A percentile compares a stretch with the other conserved stretches of the same genome.
phyloP scores from a whole-genome alignment of 2,113 vertebrate genomes.

The Alaudala cheleensis region DNA sequence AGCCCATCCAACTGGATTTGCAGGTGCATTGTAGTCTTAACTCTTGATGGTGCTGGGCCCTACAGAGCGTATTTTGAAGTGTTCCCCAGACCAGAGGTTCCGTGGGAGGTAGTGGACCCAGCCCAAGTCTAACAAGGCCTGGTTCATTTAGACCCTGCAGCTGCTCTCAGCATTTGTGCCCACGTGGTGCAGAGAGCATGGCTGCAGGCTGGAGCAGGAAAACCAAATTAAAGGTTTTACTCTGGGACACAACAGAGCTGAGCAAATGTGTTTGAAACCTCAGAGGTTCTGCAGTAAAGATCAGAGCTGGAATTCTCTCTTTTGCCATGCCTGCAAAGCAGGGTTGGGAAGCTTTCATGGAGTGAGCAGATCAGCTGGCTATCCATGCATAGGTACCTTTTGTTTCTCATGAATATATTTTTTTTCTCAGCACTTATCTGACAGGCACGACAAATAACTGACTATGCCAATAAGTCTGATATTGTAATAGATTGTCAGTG shows the following conservation, averaged over 20 bases:
- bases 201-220: not conserved
- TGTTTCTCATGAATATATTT: not conserved
- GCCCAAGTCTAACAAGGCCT: not conserved
- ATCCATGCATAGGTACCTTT: not conserved
- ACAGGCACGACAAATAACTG: not conserved
- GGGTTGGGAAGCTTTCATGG: not conserved
- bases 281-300: not conserved
- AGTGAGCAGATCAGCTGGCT: not conserved
- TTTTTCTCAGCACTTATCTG: not conserved
- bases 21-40: slow-evolving; percentile 33
- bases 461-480: not conserved
- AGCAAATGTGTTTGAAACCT: not conserved
- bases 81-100: not conserved
- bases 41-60: not conserved
- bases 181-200: not conserved
- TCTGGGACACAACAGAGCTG: not conserved
- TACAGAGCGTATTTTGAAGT: not conserved
- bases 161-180: not conserved
- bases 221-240: not conserved
- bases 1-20: not conserved
- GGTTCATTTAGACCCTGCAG: not conserved
- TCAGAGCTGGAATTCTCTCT: not conserved
- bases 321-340: not conserved
- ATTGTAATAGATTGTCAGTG: not conserved
- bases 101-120: not conserved